A percentile compares a stretch with the other conserved stretches of the same genome.
Evolutionary conservation across 1,140 invertebrate species (phyloP).

Genomic region (Zaprionus inermis): DNA sequence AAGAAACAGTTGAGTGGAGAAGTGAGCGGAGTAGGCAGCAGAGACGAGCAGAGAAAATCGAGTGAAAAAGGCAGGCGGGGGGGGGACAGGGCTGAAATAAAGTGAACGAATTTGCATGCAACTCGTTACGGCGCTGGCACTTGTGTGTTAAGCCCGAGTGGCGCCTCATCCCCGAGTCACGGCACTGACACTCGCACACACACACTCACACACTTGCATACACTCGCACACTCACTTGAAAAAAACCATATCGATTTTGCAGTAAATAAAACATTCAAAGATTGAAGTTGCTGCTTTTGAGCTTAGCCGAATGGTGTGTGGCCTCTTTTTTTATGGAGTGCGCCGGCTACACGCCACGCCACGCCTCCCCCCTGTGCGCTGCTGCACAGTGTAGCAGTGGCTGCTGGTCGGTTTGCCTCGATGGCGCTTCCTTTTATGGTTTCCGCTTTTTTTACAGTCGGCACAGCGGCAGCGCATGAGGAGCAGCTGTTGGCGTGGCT

Average conservation of each 20-base stretch:
- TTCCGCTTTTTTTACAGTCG: constrained; percentile 55
- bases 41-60: constrained; percentile 14
- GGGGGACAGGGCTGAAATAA: constrained; percentile 12
- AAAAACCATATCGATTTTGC: constrained; percentile 81
- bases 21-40: constrained; percentile 14
- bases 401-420: constrained; percentile 36
- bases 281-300: constrained; percentile 81
- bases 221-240: constrained; percentile 30
- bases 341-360: constrained; percentile 2
- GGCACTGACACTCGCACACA: constrained; percentile 39
- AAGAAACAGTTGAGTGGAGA: constrained; percentile 17
- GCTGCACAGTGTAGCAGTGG: constrained; percentile 12
- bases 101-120: constrained; percentile 72
- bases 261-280: constrained; percentile 82
- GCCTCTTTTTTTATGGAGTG: constrained; percentile 78
- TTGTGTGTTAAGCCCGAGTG: constrained; percentile 72
- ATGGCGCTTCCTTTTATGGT: constrained; percentile 75
- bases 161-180: constrained; percentile 33
- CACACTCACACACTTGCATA: constrained; percentile 16
- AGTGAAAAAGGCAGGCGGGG: too few relatives aligned
- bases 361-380: not conserved
- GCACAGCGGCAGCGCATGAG: constrained; percentile 53
- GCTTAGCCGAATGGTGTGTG: constrained; percentile 81
- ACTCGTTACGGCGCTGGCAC: constrained; percentile 77
- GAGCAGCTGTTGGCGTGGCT: constrained; percentile 45